Evolutionary conservation across 2,888 invertebrate genomes (phyloP), one percentile per base, ranked within the genome.

Genomic region (Cantharis lateralis): DNA sequence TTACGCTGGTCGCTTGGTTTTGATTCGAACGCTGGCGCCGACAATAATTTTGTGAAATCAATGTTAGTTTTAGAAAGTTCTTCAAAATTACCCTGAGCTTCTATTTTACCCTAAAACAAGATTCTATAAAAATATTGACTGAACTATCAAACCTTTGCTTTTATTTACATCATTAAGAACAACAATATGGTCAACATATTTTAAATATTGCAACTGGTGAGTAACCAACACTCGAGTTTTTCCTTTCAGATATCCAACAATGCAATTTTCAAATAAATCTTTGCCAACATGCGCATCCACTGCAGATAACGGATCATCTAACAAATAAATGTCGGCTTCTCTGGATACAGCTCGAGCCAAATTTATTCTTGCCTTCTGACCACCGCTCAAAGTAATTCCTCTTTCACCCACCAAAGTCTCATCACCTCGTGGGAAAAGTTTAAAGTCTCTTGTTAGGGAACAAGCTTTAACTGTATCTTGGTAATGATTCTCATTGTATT

Each of bases 331-430:
- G 2, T 28, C 26, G 1, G 26, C 26, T 28, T 28, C 26, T 28
- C 26, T 10, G 10, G 26, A 28, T 10, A 28, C 26, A 28, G 26
- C 26, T 28, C 26, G 26, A 11, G 26, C 26, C 26, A 96, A 89
- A 81, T 93, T 94, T 68, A 96, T 92, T 77, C 96, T 90, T 0
- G 96, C 95, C 78, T 93, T 92, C 88, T 96, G 95, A 0, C 95
- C 95, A 0, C 96, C 96, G 83, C 94, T 95, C 28, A 96, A 89
- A 28, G 26, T 28, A 28, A 28, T 11, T 28, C 26, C 26, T 10
- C 3, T 28, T 11, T 28, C 26, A 2, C 26, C 26, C 10, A 28
- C 26, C 10, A 28, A 28, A 10, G 26, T 28, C 10, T 28, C 26
- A 10, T 28, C 26, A 28, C 26, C 26, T 28, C 11, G 26, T 11